Evolutionary conservation across 2,888 invertebrate genomes (phyloP), one percentile per base, ranked within the genome.

Genomic region (Microctonus hyperodae): DNA sequence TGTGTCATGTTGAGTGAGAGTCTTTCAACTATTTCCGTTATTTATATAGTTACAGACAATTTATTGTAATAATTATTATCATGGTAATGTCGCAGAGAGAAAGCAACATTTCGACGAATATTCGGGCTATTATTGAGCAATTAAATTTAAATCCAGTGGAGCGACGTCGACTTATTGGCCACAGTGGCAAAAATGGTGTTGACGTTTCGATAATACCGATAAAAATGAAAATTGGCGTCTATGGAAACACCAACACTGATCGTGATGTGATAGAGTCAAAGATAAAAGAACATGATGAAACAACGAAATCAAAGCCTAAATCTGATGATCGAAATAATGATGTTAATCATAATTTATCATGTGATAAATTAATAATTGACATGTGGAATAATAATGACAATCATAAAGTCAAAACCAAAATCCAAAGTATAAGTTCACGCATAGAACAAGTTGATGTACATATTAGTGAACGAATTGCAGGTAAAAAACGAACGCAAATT

Each of bases 61-160:
- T 33, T 10, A 23, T 35, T 60, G 23, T 37, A 56, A 40, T 22
- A 61, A 16, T 5, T 33, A 48, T 64, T 5, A 74, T 66, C 58
- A 83, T 83, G 83, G 82, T 83, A 56, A 78, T 82, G 76, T 80
- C 81, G n/a, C 83, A 78, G 51, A 79, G 81, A 40, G 82, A 82
- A 70, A 75, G 73, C 6, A 71, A 77, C 33, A 83, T 83, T 60
- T 83, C 83, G 58, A 78, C 82, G 35, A 83, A 83, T 71, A 83
- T 83, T 59, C 77, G 83, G 22, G 83, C 83, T 70, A 82, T 83
- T 73, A 83, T 83, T 75, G 81, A 83, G 69, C 83, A 83, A 64
- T 70, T 83, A 69, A 83, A 83, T 60, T 69, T 83, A 61, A 81
- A 82, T 63, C 81, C 83, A 4, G 80, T 83, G n/a, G 81, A 80